Base-by-base conservation (phyloP, 2,888 invertebrate species). In the Callinectes sapidus region DNA sequence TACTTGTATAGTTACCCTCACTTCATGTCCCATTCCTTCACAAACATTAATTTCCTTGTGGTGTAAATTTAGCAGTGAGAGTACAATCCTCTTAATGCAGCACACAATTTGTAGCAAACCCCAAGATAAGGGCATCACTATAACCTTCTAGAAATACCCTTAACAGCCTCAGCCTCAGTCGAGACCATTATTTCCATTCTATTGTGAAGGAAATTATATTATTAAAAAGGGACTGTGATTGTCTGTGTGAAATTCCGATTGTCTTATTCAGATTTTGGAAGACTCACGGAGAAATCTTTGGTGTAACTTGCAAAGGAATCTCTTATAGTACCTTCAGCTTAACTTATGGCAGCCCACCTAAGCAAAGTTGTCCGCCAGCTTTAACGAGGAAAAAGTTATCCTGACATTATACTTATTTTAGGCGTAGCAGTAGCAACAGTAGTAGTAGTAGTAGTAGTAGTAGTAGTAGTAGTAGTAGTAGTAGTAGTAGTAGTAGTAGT, bases 391-490 rank as follows among this genome's bases (percentile, higher is more conserved):
- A 61, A 61, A 61, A 16, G 48, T 61, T 61, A 61, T 23, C 61
- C 61, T 61, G 18, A 61, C 61, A 61, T 2, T 61, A 61, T 23
- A 61, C 61, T 61, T 61, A 10, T 28, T 71, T 23, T 1, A 71
- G 16, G 28, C 28, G 71, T 28, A 28, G 28, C 2, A 71, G 28
- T 28, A 71, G 71, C 23, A 28, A 71, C 1, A 71, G 71, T 71
- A 71, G 71, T 71, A 71, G 71, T 71, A 71, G 71, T 71, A 71
- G 71, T 71, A 71, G 71, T 71, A 71, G 71, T 71, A 71, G 71
- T 71, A 71, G 71, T 71, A 71, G 71, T 71, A 71, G 71, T 71
- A 71, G 71, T 71, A 71, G 71, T 71, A 71, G n/a, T 28, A 71
- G 66, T 71, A 71, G n/a, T 71, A 71, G 66, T 71, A 71, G n/a